phyloP scores from a whole-genome alignment of 2,113 vertebrate species.

The Lynx canadensis region DNA sequence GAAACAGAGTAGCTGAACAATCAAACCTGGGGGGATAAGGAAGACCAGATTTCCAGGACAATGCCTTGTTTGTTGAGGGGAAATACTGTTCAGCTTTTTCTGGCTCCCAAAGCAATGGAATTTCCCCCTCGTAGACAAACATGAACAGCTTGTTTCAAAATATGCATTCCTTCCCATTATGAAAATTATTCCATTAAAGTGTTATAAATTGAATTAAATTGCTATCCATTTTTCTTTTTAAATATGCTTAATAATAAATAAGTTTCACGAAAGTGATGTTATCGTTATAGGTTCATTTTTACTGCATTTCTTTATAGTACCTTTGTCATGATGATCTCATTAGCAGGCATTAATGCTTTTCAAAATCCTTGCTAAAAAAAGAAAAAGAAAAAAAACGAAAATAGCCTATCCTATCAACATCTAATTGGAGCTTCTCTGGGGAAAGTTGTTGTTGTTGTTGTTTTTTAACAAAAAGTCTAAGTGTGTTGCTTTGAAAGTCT shows the following conservation, averaged over 20 bases:
- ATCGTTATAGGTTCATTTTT: background rate
- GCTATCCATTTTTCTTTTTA: conserved; percentile 61
- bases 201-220: conserved; percentile 60
- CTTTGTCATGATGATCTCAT: background rate
- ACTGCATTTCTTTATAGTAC: background rate
- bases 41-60: background rate
- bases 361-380: background rate
- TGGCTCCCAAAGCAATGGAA: background rate
- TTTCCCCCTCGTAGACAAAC: background rate
- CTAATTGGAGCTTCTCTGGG: conserved; percentile 19
- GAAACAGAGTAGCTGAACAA: background rate
- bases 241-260: conserved; percentile 58
- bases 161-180: background rate
- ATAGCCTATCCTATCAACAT: background rate
- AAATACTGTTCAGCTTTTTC: background rate
- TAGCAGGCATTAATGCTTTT: background rate
- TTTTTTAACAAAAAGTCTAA: background rate
- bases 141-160: background rate
- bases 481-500: background rate
- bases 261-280: conserved; percentile 32
- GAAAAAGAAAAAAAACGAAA: background rate
- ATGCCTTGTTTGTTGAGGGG: background rate
- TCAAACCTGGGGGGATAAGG: background rate
- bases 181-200: conserved; percentile 44
- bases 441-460: background rate